These are phyloP conservation scores for Drosophila infuscata DNA, from an alignment of 2,888 invertebrate species.

Conservation along the genomic window DNA sequence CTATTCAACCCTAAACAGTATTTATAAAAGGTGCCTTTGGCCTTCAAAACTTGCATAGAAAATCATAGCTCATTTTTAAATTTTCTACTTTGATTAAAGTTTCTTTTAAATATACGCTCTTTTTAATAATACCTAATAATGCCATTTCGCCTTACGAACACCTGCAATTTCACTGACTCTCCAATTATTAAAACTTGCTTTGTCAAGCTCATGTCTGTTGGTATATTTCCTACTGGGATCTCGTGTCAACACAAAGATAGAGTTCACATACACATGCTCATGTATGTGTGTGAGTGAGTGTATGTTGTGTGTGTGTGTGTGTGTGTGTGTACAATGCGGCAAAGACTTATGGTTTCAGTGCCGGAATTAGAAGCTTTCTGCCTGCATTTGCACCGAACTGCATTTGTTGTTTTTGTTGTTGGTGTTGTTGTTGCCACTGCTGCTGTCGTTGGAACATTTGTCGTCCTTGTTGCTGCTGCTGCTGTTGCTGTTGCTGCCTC, in stretches of 20 bases:
- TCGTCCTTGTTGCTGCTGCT: constrained; percentile 79
- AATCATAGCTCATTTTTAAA: not conserved
- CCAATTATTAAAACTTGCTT: not conserved
- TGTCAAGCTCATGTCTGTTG: not conserved
- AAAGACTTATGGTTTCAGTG: constrained; percentile 82
- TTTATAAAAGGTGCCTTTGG: no score
- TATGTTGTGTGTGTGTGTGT: constrained; percentile 21
- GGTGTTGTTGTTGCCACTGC: constrained; percentile 53
- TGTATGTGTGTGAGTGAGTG: constrained; percentile 5
- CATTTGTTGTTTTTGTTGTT: constrained; percentile 54
- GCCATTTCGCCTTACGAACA: not conserved
- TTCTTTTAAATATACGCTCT: not conserved
- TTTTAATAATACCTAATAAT: not conserved
- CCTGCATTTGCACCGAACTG: constrained; percentile 76
- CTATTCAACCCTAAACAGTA: not conserved
- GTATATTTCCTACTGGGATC: constrained; percentile 43
- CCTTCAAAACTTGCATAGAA: not conserved
- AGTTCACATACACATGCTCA: constrained; percentile 14
- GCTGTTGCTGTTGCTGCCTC: constrained; percentile 32
- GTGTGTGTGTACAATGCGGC: constrained; percentile 71
- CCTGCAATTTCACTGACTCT: not conserved
- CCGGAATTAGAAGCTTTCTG: constrained; percentile 81
- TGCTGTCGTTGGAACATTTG: constrained; percentile 75
- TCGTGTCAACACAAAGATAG: constrained; percentile 18
- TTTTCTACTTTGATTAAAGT: not conserved